Evolutionary conservation across 2,888 invertebrate species (phyloP).

Genomic region (Mechanitis messenoides): DNA sequence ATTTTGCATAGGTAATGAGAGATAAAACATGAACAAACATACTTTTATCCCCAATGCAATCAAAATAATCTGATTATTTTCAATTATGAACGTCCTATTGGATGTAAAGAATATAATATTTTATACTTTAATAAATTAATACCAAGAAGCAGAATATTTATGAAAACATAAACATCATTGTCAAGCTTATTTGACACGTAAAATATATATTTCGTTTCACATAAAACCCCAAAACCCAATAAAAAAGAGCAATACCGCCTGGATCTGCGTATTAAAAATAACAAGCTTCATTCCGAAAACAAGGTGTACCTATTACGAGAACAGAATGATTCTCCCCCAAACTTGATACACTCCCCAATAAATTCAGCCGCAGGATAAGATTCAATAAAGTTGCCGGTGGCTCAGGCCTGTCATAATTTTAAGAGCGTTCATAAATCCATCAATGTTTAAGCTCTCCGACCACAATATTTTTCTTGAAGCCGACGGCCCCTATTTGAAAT

Average conservation of each 20-base stretch:
- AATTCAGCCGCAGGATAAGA: conserved; percentile 61
- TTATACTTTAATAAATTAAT: too few species aligned
- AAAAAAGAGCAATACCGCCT: too few species aligned
- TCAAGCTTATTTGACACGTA: too few species aligned
- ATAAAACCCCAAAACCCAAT: too few species aligned
- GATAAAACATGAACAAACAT: conserved; percentile 20
- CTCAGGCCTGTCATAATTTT: conserved; percentile 66
- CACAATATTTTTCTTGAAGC: conserved; percentile 67
- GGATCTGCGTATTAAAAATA: conserved; percentile 24
- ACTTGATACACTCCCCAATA: conserved; percentile 57
- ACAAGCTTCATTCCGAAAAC: conserved; percentile 27
- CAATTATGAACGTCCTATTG: too few species aligned
- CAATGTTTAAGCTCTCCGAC: conserved; percentile 70
- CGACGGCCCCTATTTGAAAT: conserved; percentile 37
- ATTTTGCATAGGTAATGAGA: conserved; percentile 23
- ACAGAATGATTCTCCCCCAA: conserved; percentile 50
- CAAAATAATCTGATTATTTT: not conserved
- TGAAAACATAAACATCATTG: too few species aligned
- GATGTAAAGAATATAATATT: too few species aligned
- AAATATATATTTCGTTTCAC: too few species aligned
- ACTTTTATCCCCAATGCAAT: conserved; percentile 11
- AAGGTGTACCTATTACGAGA: conserved; percentile 33
- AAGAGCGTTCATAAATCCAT: conserved; percentile 73
- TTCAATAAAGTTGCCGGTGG: conserved; percentile 68
- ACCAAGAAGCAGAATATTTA: too few species aligned